These are phyloP conservation scores for Aptenodytes forsteri DNA, from an alignment of 2,113 vertebrate species.

Conservation along the genomic window DNA sequence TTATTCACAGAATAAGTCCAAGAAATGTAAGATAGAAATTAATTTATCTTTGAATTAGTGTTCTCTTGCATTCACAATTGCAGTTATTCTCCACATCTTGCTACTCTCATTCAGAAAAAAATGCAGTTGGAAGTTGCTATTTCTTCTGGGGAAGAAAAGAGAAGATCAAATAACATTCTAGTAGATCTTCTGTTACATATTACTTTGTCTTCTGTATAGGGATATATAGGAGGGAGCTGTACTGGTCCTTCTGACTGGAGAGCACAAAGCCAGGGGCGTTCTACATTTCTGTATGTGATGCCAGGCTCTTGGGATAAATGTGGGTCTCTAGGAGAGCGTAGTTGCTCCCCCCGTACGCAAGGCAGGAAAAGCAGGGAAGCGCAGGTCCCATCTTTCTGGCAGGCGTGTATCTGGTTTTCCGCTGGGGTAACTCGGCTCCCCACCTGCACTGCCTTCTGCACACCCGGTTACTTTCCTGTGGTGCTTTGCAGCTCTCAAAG, in stretches of 20 bases:
- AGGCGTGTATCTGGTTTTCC: rapidly evolving
- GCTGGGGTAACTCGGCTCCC: neutral
- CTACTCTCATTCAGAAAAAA: neutral
- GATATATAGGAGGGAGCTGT: neutral
- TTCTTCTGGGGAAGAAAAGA: neutral
- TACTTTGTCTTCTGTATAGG: neutral
- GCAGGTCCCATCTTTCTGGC: neutral
- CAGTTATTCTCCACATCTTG: neutral
- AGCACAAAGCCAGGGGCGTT: neutral
- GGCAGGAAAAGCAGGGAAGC: neutral
- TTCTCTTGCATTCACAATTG: neutral
- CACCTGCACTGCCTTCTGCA: neutral
- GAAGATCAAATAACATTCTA: neutral
- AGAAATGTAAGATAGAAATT: neutral
- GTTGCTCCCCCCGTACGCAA: neutral
- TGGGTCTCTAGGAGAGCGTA: neutral
- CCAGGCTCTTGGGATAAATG: neutral
- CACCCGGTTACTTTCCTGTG: neutral
- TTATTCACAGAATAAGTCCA: neutral
- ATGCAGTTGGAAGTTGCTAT: neutral
- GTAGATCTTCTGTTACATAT: neutral
- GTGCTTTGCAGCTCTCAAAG: neutral
- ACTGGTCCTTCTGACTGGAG: neutral
- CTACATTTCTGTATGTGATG: neutral
- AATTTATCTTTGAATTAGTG: neutral